phyloP scores from a whole-genome alignment of 2,113 vertebrate species.

The Polypterus bichir region DNA sequence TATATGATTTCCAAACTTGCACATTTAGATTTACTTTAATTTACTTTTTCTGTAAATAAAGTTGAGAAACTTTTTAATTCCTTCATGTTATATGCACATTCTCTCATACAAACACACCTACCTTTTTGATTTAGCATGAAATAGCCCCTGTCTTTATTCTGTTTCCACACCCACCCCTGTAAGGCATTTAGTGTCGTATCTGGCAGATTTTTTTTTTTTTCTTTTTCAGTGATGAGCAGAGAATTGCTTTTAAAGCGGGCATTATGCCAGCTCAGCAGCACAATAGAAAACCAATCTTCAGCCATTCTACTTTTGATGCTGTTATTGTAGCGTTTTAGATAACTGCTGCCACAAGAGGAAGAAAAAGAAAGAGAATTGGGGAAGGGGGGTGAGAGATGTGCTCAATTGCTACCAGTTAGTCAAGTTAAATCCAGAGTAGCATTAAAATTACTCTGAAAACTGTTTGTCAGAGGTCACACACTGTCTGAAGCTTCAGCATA shows the following conservation, averaged over 20 bases:
- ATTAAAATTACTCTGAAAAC: constrained; percentile 80
- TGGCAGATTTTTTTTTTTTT: constrained; percentile 68
- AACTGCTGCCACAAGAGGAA: constrained; percentile 64
- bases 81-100: constrained; percentile 17
- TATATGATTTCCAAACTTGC: no score
- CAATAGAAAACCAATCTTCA: constrained; percentile 91
- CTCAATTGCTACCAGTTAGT: constrained; percentile 77
- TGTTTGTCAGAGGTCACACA: constrained; percentile 74
- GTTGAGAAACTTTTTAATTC: constrained; percentile 1
- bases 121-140: constrained; percentile 12
- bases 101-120: constrained; percentile 46
- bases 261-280: constrained; percentile 85
- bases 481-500: constrained; percentile 44
- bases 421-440: constrained; percentile 78
- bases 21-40: no score
- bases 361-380: constrained; percentile 13
- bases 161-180: constrained; percentile 28
- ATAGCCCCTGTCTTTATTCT: constrained; percentile 12
- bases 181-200: constrained; percentile 87
- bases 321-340: constrained; percentile 90
- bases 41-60: no score
- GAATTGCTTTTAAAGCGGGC: constrained; percentile 92
- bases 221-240: constrained; percentile 71
- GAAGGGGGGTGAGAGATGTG: constrained; percentile 45
- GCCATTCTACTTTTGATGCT: constrained; percentile 79